phyloP scores from a whole-genome alignment of 2,888 invertebrate genomes.

The Xestia rhomboidea region DNA sequence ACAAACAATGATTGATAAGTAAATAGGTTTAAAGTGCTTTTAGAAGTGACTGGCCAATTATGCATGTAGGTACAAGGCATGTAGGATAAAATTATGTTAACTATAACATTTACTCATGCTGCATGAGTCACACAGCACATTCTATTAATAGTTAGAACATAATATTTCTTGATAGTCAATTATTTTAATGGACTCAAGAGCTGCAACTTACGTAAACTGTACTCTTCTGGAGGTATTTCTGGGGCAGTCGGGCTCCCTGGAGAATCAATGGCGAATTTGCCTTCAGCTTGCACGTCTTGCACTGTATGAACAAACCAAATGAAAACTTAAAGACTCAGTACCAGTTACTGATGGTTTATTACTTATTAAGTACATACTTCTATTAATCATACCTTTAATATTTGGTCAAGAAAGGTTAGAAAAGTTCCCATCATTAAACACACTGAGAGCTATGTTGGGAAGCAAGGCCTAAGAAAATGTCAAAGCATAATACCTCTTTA shows the following conservation, averaged over 20 bases:
- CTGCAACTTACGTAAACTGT: slow-evolving; percentile 93
- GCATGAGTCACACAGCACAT: slow-evolving; percentile 30
- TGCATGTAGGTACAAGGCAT: neutral
- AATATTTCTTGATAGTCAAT: neutral
- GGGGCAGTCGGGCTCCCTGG: slow-evolving; percentile 97
- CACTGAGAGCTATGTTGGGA: neutral
- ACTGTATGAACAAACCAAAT: slow-evolving; percentile 93
- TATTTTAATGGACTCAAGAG: neutral
- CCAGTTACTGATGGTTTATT: neutral
- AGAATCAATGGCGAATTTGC: slow-evolving; percentile 98
- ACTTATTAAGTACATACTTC: neutral
- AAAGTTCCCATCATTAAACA: neutral
- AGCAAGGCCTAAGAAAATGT: neutral
- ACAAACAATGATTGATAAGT: neutral
- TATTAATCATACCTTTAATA: neutral
- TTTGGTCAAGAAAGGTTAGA: neutral
- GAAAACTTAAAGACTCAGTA: neutral
- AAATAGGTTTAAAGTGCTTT: neutral
- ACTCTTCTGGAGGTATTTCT: slow-evolving; percentile 98
- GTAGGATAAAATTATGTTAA: slow-evolving; percentile 5
- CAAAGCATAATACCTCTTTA: neutral
- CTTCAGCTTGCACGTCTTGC: slow-evolving; percentile 98
- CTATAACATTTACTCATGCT: slow-evolving; percentile 11
- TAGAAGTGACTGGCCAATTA: neutral
- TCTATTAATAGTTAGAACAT: slow-evolving; percentile 6